Percentiles rank a stretch among this genome's conserved stretches.
phyloP scores from a whole-genome alignment of 2,113 vertebrate species.

The Anarhynchus alexandrinus region DNA sequence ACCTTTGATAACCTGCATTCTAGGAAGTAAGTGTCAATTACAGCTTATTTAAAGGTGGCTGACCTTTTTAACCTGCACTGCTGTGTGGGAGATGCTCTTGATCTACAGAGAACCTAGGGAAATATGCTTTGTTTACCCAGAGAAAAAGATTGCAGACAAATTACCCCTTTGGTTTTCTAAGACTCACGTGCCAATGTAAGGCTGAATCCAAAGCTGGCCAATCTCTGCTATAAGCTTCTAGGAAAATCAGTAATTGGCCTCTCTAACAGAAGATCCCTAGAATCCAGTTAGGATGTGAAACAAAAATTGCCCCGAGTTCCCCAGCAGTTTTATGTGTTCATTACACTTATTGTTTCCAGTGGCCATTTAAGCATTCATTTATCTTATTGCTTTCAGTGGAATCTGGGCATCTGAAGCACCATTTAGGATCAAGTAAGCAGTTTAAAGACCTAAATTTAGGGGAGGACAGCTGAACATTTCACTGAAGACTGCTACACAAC shows the following conservation, averaged over 20 bases:
- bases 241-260: not conserved
- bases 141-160: not conserved
- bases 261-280: not conserved
- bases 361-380: not conserved
- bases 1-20: not conserved
- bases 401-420: not conserved
- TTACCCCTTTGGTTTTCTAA: not conserved
- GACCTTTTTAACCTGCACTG: not conserved
- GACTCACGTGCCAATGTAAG: accelerated
- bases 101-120: not conserved
- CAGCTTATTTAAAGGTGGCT: not conserved
- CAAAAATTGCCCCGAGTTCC: not conserved
- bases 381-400: not conserved
- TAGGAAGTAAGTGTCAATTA: not conserved
- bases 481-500: not conserved
- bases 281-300: not conserved
- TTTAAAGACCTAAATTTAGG: not conserved
- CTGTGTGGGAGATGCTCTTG: not conserved
- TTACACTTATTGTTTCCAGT: not conserved
- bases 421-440: not conserved
- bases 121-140: not conserved
- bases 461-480: not conserved
- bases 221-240: not conserved
- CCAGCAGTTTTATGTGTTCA: not conserved
- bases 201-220: not conserved